Base-by-base conservation (phyloP, 2,888 invertebrate species). In the Zygogramma bicolorata region DNA sequence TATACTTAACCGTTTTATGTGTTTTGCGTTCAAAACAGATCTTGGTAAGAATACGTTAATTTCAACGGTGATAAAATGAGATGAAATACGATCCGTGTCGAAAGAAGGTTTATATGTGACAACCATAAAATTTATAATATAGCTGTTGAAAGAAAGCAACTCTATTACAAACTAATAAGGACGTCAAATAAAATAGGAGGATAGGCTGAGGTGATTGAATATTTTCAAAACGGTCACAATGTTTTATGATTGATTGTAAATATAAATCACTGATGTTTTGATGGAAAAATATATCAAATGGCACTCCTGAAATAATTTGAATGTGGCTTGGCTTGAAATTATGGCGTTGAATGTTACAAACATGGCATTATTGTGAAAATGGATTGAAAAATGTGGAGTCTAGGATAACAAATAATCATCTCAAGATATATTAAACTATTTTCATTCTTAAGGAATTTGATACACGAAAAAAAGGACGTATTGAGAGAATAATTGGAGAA, bases 71-170 rank as follows among this genome's bases (percentile, higher is more conserved):
- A 78, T 78, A 78, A 78, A 78, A 70, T 63, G 31, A 69, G 60
- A 46, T 40, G 72, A 76, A 75, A 67, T 78, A 53, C n/a, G 27
- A n/a, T 13, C 13, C n/a, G 13, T 75, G 74, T 76, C 74, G 49
- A 68, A 75, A 73, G 20, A 10, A 46, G 46, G 46, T 46, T 46
- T 22, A 46, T 46, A 46, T 46, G 59, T 75, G 75, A 78, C 75
- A 75, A 70, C 73, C 73, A 77, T 78, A 72, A 78, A 78, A 78
- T 77, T 77, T 75, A 74, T 75, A 72, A 74, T 73, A 71, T 74
- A 73, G 68, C 65, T 67, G 70, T 63, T 63, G 29, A 27, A 29
- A 27, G 40, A 66, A 42, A 66, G n/a, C 40, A 66, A 60, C 71
- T 66, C 49, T 66, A 71, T 65, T 62, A 62, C 34, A 42, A 65